A percentile compares a stretch with the other conserved stretches of the same genome.
Evolutionary conservation across 2,888 invertebrate genomes (phyloP).

Genomic region (Tuta absoluta): DNA sequence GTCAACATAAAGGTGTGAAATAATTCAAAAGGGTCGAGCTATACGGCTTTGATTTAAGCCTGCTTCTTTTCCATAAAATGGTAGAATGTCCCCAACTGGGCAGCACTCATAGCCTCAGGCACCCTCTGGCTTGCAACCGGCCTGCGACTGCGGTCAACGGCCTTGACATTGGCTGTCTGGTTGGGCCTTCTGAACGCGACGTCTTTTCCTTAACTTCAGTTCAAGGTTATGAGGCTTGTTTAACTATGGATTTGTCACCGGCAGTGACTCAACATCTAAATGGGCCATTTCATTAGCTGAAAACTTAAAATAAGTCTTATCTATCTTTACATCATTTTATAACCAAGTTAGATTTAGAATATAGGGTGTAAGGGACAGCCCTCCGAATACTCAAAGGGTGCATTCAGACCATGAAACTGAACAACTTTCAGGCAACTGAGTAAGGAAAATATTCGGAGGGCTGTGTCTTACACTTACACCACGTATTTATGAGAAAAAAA

Average conservation of each 20-base stretch:
- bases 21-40: neutral
- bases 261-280: neutral
- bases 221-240: slow-evolving; percentile 11
- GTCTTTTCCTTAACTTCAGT: slow-evolving; percentile 23
- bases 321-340: no score
- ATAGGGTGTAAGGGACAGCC: no score
- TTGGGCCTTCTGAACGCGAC: slow-evolving; percentile 34
- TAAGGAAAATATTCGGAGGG: no score
- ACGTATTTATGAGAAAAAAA: no score
- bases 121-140: slow-evolving; percentile 29
- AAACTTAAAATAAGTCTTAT: no score
- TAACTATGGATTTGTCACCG: slow-evolving; percentile 9
- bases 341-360: no score
- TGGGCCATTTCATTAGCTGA: no score
- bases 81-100: no score
- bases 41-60: neutral
- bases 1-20: neutral
- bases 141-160: slow-evolving; percentile 52
- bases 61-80: neutral
- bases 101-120: no score
- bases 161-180: slow-evolving; percentile 71
- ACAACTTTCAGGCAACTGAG: neutral
- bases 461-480: no score
- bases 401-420: no score
- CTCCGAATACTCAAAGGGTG: no score